Evolutionary conservation across 2,888 invertebrate genomes (phyloP).

Genomic region (Steinernema hermaphroditum): DNA sequence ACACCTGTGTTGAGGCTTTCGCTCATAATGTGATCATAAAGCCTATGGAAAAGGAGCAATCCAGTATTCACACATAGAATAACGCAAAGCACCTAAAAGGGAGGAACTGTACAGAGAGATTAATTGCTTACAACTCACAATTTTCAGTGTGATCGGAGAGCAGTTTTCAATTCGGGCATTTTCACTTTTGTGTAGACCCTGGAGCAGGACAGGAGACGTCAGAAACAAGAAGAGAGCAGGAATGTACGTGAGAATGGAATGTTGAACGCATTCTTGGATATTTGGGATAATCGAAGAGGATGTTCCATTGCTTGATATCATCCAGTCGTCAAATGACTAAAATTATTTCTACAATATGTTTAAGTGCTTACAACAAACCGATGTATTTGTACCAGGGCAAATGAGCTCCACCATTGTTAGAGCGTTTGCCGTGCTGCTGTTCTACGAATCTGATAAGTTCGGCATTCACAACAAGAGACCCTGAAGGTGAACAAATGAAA

Average conservation of each 20-base stretch:
- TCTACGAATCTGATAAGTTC: too few species aligned
- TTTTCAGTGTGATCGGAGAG: conserved; percentile 57
- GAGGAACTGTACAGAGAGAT: background rate
- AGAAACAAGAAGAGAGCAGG: conserved; percentile 57
- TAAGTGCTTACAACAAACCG: background rate
- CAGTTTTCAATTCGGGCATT: conserved; percentile 47
- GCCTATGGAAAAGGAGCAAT: background rate
- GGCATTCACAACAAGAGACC: too few species aligned
- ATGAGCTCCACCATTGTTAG: background rate
- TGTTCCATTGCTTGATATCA: conserved; percentile 35
- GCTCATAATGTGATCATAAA: background rate
- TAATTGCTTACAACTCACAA: conserved; percentile 45
- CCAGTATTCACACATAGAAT: background rate
- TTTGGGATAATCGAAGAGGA: conserved; percentile 39
- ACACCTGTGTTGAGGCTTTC: background rate
- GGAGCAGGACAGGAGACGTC: conserved; percentile 53
- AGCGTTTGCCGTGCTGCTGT: too few species aligned
- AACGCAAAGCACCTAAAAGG: conserved; percentile 32
- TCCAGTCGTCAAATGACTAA: conserved; percentile 4
- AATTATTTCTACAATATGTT: background rate
- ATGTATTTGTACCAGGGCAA: background rate
- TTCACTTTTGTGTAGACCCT: conserved; percentile 54
- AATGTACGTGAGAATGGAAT: conserved; percentile 55
- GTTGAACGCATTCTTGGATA: conserved; percentile 56
- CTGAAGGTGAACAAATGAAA: too few species aligned